Evolutionary conservation across 92 coral and sea anemone species (phyloP).

Genomic region (Zoanthus sociatus): DNA sequence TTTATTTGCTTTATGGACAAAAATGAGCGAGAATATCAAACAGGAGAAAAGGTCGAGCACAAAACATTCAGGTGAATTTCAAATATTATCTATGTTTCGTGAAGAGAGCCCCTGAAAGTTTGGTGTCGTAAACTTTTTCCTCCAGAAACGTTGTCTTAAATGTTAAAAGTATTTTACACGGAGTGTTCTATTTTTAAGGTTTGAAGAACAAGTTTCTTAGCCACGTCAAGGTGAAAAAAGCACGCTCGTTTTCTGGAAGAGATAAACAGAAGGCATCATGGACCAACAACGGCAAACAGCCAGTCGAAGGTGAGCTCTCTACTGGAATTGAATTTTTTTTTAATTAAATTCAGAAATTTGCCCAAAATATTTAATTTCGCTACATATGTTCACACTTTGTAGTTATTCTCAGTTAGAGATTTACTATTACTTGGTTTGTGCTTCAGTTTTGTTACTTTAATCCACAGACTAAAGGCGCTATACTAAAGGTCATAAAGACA

Average conservation of each 20-base stretch:
- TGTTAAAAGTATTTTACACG: background rate
- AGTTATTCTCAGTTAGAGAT: background rate
- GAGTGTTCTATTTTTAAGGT: slow-evolving; percentile 60
- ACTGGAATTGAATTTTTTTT: background rate
- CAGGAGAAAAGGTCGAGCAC: slow-evolving; percentile 37
- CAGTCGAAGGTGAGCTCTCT: slow-evolving; percentile 68
- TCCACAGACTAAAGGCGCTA: background rate
- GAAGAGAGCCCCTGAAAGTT: background rate
- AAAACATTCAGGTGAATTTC: slow-evolving; percentile 36
- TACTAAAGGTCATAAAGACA: too few species aligned
- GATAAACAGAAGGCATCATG: slow-evolving; percentile 77
- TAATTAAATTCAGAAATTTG: background rate
- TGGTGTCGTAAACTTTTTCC: background rate
- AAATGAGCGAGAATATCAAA: slow-evolving; percentile 31
- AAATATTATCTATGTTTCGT: background rate
- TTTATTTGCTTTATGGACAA: background rate
- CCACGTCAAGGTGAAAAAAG: slow-evolving; percentile 84
- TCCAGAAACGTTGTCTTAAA: background rate
- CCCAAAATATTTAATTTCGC: background rate
- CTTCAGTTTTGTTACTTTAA: background rate
- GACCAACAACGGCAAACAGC: slow-evolving; percentile 50
- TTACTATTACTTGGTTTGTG: background rate
- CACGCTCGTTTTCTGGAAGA: slow-evolving; percentile 89
- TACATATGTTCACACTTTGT: background rate
- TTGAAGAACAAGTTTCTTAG: slow-evolving; percentile 80